Evolutionary conservation across 2,113 vertebrate genomes (phyloP), one percentile per base, ranked within the genome.

Genomic region (Pelecanoides urinatrix): DNA sequence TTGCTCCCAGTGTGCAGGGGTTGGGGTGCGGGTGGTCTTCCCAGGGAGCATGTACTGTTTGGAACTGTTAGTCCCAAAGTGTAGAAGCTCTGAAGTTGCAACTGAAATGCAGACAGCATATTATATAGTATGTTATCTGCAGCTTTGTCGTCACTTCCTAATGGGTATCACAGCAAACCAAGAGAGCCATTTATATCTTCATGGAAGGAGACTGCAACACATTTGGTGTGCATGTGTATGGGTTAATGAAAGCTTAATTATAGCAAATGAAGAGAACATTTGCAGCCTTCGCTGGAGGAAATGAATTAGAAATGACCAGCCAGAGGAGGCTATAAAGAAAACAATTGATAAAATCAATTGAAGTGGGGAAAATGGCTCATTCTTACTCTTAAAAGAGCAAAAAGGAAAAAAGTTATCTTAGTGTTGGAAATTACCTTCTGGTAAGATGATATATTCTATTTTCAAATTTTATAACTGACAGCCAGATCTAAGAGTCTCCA

Each of bases 241-340:
- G 81, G 58, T 90, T 96, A 95, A 95, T 93, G 81, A 81, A 92
- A 92, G 45, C 63, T 88, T 94, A 94, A 95, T 95, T 96, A 74
- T 52, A 88, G 80, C n/a, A 94, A 95, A 96, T 91, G 71, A 85
- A 79, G 68, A 80, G 56, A 94, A 52, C 50, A 44, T 84, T 90
- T 94, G 29, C 58, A 74, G 71, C 40, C 36, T 88, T 92, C 7
- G 29, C 65, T 83, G 58, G 40, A 83, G 72, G 75, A 95, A 80
- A 84, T 67, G 55, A 68, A 90, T 89, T 89, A 78, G 67, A 82
- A 93, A 92, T 80, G 75, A 62, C 73, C 87, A 79, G 50, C n/a
- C 23, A 21, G 13, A 82, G 53, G 61, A 91, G 55, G 40, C 56
- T 77, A 61, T 96, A 84, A 94, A 76, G 49, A 96, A 92, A 84